These are phyloP conservation scores for Chlorodrepanis virens DNA, from an alignment of 2,113 vertebrate species.

Conservation along the genomic window DNA sequence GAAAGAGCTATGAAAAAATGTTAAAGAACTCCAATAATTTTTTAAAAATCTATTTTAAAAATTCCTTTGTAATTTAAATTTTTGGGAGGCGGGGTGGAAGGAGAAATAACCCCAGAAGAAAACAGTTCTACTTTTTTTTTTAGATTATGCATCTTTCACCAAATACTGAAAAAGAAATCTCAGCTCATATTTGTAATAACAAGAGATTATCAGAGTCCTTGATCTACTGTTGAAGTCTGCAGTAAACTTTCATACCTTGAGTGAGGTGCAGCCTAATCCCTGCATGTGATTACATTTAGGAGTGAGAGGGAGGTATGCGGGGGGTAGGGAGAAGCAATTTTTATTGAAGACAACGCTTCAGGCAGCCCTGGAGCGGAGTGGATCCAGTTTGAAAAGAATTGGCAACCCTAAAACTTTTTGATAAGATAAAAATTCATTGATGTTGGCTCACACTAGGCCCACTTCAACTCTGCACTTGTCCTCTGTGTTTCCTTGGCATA, in stretches of 20 bases:
- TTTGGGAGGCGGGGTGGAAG: fast-evolving
- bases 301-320: not conserved
- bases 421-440: conserved; percentile 82
- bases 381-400: conserved; percentile 69
- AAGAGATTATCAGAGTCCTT: conserved; percentile 56
- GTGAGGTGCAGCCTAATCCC: conserved; percentile 61
- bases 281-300: conserved; percentile 46
- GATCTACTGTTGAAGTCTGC: conserved; percentile 64
- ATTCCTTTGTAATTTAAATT: not conserved
- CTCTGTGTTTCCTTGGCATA: conserved; percentile 73
- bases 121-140: conserved; percentile 4
- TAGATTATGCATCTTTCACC: conserved; percentile 35
- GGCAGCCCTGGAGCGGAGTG: conserved; percentile 67
- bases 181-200: conserved; percentile 50
- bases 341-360: conserved; percentile 65
- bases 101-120: not conserved
- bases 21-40: not conserved
- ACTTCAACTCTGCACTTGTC: conserved; percentile 75
- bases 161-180: conserved; percentile 22
- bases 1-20: not conserved
- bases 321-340: conserved; percentile 22
- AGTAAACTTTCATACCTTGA: conserved; percentile 51
- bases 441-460: conserved; percentile 73
- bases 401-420: conserved; percentile 78
- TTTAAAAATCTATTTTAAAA: not conserved